These are phyloP conservation scores for Trissoscelio sp. DNA, from an alignment of 2,888 invertebrate genomes.

Conservation along the genomic window DNA sequence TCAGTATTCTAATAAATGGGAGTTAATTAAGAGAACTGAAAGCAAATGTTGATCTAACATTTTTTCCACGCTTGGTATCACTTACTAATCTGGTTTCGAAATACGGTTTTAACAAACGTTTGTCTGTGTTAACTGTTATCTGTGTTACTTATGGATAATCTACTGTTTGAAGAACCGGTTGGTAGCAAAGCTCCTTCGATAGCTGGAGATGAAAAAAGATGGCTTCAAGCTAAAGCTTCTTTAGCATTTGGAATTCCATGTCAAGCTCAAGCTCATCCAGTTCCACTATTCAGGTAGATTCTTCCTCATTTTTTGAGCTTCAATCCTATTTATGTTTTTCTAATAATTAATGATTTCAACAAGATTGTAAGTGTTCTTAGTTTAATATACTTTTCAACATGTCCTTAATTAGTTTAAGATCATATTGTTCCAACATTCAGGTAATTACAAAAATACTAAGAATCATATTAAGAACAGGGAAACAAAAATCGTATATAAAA, in stretches of 20 bases:
- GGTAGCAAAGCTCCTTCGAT: constrained; percentile 81
- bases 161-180: constrained; percentile 79
- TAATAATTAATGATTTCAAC: background rate
- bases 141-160: background rate
- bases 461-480: background rate
- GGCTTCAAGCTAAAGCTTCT: constrained; percentile 77
- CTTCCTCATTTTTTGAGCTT: background rate
- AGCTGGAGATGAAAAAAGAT: constrained; percentile 81
- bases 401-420: constrained; percentile 77
- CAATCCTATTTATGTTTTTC: background rate
- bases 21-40: background rate
- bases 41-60: constrained; percentile 24
- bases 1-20: background rate
- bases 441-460: constrained; percentile 80
- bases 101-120: background rate
- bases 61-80: background rate
- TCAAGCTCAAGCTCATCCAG: constrained; percentile 87
- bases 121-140: background rate
- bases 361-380: background rate
- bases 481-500: background rate
- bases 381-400: no score
- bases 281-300: constrained; percentile 89
- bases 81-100: constrained; percentile 14
- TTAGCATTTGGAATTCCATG: constrained; percentile 85
- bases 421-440: constrained; percentile 90